phyloP scores from a whole-genome alignment of 2,797 vertebrate genomes.

The Tapera naevia region DNA sequence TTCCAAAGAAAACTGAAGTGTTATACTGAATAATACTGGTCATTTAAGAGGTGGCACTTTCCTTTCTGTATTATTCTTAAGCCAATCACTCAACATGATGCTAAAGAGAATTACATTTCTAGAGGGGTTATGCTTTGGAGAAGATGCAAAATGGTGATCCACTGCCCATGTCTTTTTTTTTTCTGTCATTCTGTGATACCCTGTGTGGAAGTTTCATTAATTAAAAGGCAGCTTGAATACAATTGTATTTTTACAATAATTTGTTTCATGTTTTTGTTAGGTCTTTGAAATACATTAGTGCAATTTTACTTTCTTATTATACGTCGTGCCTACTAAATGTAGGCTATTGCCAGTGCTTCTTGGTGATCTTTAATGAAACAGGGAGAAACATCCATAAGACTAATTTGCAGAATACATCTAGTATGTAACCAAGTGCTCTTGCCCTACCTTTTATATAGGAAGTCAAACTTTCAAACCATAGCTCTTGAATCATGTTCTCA shows the following conservation, averaged over 20 bases:
- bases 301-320: neutral
- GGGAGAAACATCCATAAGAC: neutral
- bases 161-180: neutral
- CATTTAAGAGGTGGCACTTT: slow-evolving; percentile 23
- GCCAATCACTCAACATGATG: neutral
- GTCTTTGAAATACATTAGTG: neutral
- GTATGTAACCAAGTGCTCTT: neutral
- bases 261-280: neutral
- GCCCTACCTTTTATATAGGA: neutral
- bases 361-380: neutral
- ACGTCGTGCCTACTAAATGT: neutral
- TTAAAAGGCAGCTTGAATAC: neutral
- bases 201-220: neutral
- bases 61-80: neutral
- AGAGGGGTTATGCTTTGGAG: neutral
- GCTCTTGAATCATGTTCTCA: neutral
- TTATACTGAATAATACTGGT: neutral
- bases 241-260: neutral
- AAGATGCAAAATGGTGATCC: neutral
- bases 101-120: neutral
- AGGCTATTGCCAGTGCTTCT: neutral
- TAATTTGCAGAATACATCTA: neutral
- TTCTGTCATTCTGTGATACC: neutral
- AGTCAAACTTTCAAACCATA: neutral
- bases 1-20: neutral